Base-by-base conservation (phyloP, 2,888 invertebrate species). In the Meteorus cinctellus region DNA sequence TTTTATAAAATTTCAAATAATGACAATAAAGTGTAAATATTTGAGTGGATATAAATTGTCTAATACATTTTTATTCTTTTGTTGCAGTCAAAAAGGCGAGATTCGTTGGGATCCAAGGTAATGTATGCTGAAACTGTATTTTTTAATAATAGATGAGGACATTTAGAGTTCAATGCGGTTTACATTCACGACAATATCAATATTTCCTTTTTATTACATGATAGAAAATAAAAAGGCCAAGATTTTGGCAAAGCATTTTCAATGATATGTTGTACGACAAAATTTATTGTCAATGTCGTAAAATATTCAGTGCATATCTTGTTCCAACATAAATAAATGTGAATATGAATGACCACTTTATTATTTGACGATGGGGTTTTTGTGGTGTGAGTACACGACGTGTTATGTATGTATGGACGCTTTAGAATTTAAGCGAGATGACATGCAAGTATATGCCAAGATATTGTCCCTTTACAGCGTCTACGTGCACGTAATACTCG, bases 21-120 rank as follows among this genome's bases (percentile, higher is more conserved):
- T 0, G 24, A 24, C 1, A 24, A 24, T 24, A 24, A 24, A n/a
- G n/a, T n/a, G n/a, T 41, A 41, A 16, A 24, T 36, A 55, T 73
- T 14, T 51, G 16, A 16, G 16, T 31, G 16, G 27, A 48, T 4
- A 68, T 29, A 60, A 45, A 68, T 45, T 65, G 3, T 65, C 29
- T 66, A 27, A 72, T 48, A 6, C 69, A 60, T 45, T n/a, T 45
- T 67, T 3, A 69, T 72, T 36, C 89, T 90, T 87, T 90, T 92
- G 91, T 96, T 96, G 86, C 95, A 96, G 96, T 96, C 89, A 96
- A 96, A 92, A 96, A 96, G 92, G 96, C 96, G 91, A 94, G 94
- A 90, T 95, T 95, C 91, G 93, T 94, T 90, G 95, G 95, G 91
- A 93, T 94, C 90, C 95, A 94, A 93, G 95, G 96, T 96, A 55